These are phyloP conservation scores for Drosophila ananassae DNA, from an alignment of 1,140 invertebrate genomes.

Conservation along the genomic window DNA sequence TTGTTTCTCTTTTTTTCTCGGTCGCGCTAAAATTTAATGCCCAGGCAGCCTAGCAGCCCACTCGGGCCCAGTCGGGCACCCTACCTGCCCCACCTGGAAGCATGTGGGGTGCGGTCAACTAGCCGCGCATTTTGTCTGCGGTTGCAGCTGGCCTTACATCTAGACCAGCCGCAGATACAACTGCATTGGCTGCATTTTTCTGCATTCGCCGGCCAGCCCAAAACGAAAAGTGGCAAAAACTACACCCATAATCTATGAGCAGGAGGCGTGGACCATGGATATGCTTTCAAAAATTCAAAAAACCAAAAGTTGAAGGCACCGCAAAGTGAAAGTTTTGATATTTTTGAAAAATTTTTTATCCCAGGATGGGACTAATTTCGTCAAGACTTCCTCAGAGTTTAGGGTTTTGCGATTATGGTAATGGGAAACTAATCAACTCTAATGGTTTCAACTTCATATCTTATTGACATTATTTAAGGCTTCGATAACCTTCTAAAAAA, in stretches of 20 bases:
- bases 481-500: too few species aligned
- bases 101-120: conserved; percentile 76
- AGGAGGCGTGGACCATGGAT: conserved; percentile 57
- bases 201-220: conserved; percentile 55
- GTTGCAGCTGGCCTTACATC: conserved; percentile 61
- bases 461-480: not conserved
- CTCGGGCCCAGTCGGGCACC: not conserved
- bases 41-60: conserved; percentile 42
- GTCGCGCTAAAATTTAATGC: conserved; percentile 65
- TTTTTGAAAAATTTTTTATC: conserved; percentile 12
- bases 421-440: not conserved
- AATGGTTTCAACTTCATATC: not conserved
- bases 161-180: conserved; percentile 36
- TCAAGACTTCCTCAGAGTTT: conserved; percentile 25
- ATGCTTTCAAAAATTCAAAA: conserved; percentile 57
- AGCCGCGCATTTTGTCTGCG: conserved; percentile 52
- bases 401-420: not conserved
- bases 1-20: conserved; percentile 34
- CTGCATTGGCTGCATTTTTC: conserved; percentile 50
- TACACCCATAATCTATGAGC: conserved; percentile 50
- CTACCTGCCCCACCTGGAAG: conserved; percentile 29
- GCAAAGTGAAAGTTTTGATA: conserved; percentile 30
- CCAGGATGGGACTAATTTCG: conserved; percentile 46
- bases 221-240: conserved; percentile 39
- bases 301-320: conserved; percentile 12